These are phyloP conservation scores for Drosophila sulfurigaster DNA, from an alignment of 1,140 invertebrate genomes.

Conservation along the genomic window DNA sequence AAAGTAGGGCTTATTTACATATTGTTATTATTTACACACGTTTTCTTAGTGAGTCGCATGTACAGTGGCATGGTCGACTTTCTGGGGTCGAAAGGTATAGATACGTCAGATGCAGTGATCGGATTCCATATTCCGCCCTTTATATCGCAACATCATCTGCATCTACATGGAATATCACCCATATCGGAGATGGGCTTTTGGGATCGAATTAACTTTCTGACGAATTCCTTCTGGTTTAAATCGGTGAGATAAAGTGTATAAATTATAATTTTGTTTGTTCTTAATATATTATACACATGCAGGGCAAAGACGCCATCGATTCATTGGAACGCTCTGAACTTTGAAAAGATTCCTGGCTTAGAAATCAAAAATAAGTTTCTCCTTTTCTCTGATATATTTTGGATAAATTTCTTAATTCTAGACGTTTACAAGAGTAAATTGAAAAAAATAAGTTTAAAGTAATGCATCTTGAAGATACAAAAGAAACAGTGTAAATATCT, in stretches of 20 bases:
- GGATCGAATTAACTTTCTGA: constrained; percentile 90
- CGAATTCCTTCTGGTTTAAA: constrained; percentile 93
- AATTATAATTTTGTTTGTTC: not conserved
- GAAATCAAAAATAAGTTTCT: too few relatives aligned
- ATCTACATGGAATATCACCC: constrained; percentile 95
- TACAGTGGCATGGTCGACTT: constrained; percentile 54
- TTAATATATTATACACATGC: not conserved
- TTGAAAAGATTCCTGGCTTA: constrained; percentile 14
- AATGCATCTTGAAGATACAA: too few relatives aligned
- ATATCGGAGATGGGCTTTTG: constrained; percentile 90
- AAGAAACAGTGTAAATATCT: not conserved
- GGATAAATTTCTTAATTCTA: too few relatives aligned
- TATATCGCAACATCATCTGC: constrained; percentile 92
- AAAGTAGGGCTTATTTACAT: constrained; percentile 7
- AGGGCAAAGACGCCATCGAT: constrained; percentile 42
- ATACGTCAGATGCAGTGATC: constrained; percentile 87
- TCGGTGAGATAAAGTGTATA: constrained; percentile 87
- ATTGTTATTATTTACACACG: constrained; percentile 43
- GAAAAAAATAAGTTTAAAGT: not conserved
- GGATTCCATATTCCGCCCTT: constrained; percentile 98
- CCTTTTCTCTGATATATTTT: too few relatives aligned
- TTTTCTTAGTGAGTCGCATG: constrained; percentile 59
- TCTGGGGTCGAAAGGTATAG: constrained; percentile 84
- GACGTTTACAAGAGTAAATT: not conserved
- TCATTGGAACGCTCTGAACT: constrained; percentile 41